phyloP scores from a whole-genome alignment of 2,113 vertebrate species.

The Sialia sialis region DNA sequence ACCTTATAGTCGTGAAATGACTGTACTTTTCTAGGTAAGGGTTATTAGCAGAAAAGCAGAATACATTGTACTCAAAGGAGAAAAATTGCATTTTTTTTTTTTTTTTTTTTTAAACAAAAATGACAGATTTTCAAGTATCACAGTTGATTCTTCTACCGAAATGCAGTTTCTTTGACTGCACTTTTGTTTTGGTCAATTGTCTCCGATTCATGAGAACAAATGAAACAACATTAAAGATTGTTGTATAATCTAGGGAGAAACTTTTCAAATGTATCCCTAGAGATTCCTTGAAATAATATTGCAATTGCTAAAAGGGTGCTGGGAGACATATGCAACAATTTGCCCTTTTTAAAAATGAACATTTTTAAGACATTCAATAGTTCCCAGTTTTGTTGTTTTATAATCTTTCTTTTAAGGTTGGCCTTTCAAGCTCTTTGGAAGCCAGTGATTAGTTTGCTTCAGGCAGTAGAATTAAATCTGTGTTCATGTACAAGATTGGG shows the following conservation, averaged over 20 bases:
- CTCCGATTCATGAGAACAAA: not conserved
- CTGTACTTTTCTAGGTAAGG: slow-evolving; percentile 12
- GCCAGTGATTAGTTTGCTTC: not conserved
- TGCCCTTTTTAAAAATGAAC: not conserved
- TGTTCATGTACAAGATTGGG: not conserved
- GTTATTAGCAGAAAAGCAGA: not conserved
- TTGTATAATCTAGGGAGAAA: not conserved
- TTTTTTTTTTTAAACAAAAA: not conserved
- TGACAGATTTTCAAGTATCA: not conserved
- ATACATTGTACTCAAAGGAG: not conserved
- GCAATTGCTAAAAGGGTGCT: not conserved
- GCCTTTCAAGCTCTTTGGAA: not conserved
- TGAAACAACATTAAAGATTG: not conserved
- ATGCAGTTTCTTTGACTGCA: not conserved
- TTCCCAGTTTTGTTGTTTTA: not conserved
- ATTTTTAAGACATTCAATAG: not conserved
- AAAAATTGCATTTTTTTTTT: not conserved
- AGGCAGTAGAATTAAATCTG: not conserved
- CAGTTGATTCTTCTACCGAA: not conserved
- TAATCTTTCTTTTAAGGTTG: not conserved
- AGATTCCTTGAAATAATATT: not conserved
- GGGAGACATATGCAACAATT: not conserved
- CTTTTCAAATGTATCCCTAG: not conserved
- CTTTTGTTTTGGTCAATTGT: not conserved
- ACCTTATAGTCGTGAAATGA: too few relatives aligned